These are phyloP conservation scores for Mobula birostris DNA, from an alignment of 2,113 vertebrate genomes.

Conservation along the genomic window DNA sequence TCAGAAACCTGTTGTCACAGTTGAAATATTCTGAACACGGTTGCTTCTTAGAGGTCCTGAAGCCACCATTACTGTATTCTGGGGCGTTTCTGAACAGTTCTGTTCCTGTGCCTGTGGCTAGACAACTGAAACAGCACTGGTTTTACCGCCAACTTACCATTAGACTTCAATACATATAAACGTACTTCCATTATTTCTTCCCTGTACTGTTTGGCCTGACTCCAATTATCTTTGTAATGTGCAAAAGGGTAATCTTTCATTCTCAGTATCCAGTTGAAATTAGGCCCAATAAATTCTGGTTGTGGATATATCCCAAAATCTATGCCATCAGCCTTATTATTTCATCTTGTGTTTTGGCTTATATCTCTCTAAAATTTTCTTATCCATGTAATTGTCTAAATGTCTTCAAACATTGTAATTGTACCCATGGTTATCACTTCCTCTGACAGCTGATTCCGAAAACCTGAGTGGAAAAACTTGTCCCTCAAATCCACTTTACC, in stretches of 20 bases:
- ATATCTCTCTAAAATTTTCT: too few species aligned
- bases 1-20: background rate
- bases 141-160: background rate
- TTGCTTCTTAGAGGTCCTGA: background rate
- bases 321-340: too few species aligned
- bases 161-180: background rate
- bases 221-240: background rate
- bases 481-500: too few species aligned
- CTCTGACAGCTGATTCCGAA: too few species aligned
- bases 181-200: background rate
- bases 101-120: too few species aligned
- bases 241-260: background rate
- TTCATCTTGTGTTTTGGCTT: too few species aligned
- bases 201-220: background rate
- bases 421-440: too few species aligned
- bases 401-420: too few species aligned
- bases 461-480: too few species aligned
- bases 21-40: background rate
- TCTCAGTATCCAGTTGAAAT: background rate
- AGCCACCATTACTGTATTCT: background rate
- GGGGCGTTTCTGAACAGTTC: background rate
- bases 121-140: background rate
- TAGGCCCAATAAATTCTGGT: background rate
- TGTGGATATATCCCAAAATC: background rate
- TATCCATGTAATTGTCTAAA: too few species aligned